Percentiles rank a stretch among this genome's conserved stretches.
phyloP scores from a whole-genome alignment of 2,113 vertebrate genomes.

The Lucifuga dentata region DNA sequence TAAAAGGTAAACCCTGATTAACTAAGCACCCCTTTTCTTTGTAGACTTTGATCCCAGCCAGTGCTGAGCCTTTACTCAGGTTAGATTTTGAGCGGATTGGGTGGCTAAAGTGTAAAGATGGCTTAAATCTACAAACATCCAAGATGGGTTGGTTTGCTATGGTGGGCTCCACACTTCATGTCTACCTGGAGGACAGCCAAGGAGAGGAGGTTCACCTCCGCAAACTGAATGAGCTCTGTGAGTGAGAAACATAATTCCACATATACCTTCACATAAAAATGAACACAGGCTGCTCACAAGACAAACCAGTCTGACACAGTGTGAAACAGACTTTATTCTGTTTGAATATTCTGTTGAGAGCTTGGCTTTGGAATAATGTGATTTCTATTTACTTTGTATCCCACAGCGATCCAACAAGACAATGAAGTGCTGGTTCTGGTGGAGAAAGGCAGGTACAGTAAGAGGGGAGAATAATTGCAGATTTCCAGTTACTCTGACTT shows the following conservation, averaged over 20 bases:
- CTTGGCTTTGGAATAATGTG: background rate
- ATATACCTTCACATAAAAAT: background rate
- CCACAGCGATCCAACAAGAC: slow-evolving; percentile 89
- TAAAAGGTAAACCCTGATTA: background rate
- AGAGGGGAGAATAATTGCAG: background rate
- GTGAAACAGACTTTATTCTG: too few relatives aligned
- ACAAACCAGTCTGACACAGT: background rate
- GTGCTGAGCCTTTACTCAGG: slow-evolving; percentile 86
- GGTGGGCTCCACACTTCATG: slow-evolving; percentile 83
- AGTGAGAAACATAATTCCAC: slow-evolving; percentile 61
- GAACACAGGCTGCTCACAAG: background rate
- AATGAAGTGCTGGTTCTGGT: slow-evolving; percentile 93
- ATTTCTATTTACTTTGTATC: slow-evolving; percentile 10
- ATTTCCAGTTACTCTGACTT: background rate
- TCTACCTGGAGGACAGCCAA: slow-evolving; percentile 78
- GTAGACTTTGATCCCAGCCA: slow-evolving; percentile 86
- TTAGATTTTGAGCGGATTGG: slow-evolving; percentile 91
- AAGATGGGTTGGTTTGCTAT: slow-evolving; percentile 93
- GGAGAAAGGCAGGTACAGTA: slow-evolving; percentile 89
- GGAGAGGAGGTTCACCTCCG: slow-evolving; percentile 90
- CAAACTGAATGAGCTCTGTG: slow-evolving; percentile 95
- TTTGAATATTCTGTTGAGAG: background rate
- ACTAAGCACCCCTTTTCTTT: background rate
- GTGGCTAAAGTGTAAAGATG: slow-evolving; percentile 90
- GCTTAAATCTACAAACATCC: slow-evolving; percentile 88